Base-by-base conservation (phyloP, 1,140 invertebrate genomes). In the Belonocnema kinseyi region DNA sequence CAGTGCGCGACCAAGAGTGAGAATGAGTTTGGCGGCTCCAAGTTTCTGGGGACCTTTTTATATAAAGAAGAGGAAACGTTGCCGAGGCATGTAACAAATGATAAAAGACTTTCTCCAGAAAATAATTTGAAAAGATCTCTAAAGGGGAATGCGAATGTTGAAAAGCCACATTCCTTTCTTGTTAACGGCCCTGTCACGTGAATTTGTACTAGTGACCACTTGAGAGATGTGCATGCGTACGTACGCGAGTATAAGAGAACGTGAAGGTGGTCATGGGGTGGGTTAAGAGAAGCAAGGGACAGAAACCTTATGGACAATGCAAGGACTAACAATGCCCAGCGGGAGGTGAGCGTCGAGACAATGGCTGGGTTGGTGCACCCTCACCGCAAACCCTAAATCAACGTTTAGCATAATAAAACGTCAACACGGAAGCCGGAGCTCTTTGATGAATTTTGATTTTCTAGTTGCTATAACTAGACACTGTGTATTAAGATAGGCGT, bases 341-440 rank as follows among this genome's bases (percentile, higher is more conserved):
- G 86, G 84, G 84, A 84, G 83, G 83, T 82, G 84, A 85, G 82
- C 81, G 74, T 77, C 85, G 86, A 89, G 87, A 90, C 89, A 90
- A 90, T 90, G 78, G 83, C 79, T 83, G 78, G 75, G 78, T 82
- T 80, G 77, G 82, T 83, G 79, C 82, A 81, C 81, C 83, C 82
- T 79, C 84, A 56, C 75, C 79, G 82, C 80, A 81, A 86, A 73
- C 84, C 84, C 88, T 90, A 89, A 90, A 90, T 90, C 87, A 90
- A 90, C 88, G 86, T 88, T 87, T 85, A 88, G 85, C 84, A 89
- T 90, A 89, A 89, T 89, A 90, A 90, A 90, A 90, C 82, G 80
- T 77, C 81, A 78, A 80, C 83, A 80, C 82, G 77, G 70, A 73
- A 79, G 71, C 78, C 78, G 74, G 83, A 77, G 83, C 82, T 66